phyloP scores from a whole-genome alignment of 2,113 vertebrate species.

The Candoia aspera region DNA sequence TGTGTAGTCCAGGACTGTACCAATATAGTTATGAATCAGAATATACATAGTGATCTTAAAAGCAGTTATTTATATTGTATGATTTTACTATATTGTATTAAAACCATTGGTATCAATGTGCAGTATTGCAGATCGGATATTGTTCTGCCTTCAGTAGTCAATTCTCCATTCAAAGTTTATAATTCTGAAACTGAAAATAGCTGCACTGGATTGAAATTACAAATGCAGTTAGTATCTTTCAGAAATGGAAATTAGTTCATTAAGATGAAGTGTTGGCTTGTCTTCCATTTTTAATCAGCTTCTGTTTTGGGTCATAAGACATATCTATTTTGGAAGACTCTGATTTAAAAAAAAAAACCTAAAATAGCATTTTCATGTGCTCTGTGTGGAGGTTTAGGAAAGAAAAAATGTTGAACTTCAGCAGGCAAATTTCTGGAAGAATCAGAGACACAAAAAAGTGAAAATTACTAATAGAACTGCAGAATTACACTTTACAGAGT shows the following conservation, averaged over 20 bases:
- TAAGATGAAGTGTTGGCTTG: not conserved
- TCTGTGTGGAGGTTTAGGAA: not conserved
- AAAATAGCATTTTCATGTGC: not conserved
- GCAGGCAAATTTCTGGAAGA: conserved; percentile 15
- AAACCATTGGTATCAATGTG: not conserved
- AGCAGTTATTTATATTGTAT: not conserved
- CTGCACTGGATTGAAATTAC: not conserved
- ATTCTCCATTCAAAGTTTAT: not conserved
- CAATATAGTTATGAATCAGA: not conserved
- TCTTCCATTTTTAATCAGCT: conserved; percentile 14
- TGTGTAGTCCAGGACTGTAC: not conserved
- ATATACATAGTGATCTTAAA: not conserved
- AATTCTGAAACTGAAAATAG: not conserved
- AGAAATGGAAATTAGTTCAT: not conserved
- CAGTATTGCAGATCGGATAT: not conserved
- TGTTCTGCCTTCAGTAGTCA: not conserved
- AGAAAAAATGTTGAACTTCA: not conserved
- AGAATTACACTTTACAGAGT: conserved; percentile 7
- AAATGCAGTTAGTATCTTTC: not conserved
- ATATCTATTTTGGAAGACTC: not conserved
- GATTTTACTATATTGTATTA: not conserved
- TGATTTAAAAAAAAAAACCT: not conserved
- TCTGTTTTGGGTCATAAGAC: not conserved
- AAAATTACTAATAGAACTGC: not conserved
- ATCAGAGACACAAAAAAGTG: not conserved